Base-by-base conservation (phyloP, 2,113 vertebrate species). In the Anarrhichthys ocellatus region DNA sequence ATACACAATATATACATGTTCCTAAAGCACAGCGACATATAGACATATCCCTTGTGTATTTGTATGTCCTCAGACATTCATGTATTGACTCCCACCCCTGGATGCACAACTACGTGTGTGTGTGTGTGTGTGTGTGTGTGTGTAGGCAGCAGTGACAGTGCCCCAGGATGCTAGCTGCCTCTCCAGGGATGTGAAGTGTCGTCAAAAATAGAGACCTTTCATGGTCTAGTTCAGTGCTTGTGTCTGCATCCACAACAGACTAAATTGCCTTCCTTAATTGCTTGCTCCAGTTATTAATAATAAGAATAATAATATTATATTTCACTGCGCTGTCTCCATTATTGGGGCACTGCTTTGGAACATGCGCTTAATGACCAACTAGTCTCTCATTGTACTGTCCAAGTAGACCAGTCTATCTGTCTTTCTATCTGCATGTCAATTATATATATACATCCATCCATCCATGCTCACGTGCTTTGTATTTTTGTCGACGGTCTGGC, bases 151-250 rank as follows among this genome's bases (percentile, higher is more conserved):
- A 70, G 56, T 50, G 36, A 77, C n/a, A 80, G 54, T 48, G 81
- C 87, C 88, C 61, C 87, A 66, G 84, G 85, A 84, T 82, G 88
- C 84, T 34, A 11, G 63, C 77, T 66, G 67, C 62, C 62, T 92
- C 93, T 86, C 90, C 44, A 36, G 92, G 91, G 91, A 92, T 46
- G 59, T 76, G 69, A 78, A 84, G 74, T 84, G 84, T 80, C 14
- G 66, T 88, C 81, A 87, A 84, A 92, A 92, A 92, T 91, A 92
- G 81, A 87, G 82, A 79, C 67, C 62, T 64, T 91, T 90, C 87
- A 91, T 93, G 83, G 87, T 92, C 91, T 91, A 89, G 83, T 93
- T 92, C 86, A 78, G 78, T 73, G 78, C 78, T 81, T 72, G 73
- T 84, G 76, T 90, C 81, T 84, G 88, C 85, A 87, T 87, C 84